Evolutionary conservation across 1,140 invertebrate genomes (phyloP).

Genomic region (Olivierus martensii): DNA sequence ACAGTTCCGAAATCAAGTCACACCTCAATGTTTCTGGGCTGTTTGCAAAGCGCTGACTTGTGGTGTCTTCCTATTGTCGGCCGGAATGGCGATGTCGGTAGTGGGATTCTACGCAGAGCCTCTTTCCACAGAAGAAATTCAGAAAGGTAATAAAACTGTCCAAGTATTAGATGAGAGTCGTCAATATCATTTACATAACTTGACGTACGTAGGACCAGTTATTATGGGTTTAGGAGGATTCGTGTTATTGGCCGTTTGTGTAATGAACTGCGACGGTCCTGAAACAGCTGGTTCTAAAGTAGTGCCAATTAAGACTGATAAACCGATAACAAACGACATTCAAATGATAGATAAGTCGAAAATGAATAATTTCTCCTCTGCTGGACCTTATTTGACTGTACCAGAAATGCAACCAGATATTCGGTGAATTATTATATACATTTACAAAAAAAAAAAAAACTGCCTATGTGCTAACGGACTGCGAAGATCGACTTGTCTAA

Average conservation of each 20-base stretch:
- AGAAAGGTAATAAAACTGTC: conserved; percentile 63
- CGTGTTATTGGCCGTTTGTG: conserved; percentile 80
- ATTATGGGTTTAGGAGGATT: conserved; percentile 88
- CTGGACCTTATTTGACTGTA: conserved; percentile 8
- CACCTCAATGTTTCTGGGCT: conserved; percentile 58
- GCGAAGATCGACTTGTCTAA: too few species aligned
- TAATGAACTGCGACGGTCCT: conserved; percentile 76
- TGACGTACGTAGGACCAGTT: conserved; percentile 80
- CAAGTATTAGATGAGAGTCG: conserved; percentile 28
- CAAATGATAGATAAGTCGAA: conserved; percentile 3
- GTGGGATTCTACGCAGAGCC: conserved; percentile 60
- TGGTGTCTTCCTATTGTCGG: conserved; percentile 63
- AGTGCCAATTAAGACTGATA: conserved; percentile 7
- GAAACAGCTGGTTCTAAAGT: conserved; percentile 15
- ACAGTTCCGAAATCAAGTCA: conserved; percentile 14
- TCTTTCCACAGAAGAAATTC: conserved; percentile 54
- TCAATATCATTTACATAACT: conserved; percentile 59
- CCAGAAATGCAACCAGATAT: not conserved
- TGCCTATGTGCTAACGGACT: too few species aligned
- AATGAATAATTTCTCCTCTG: not conserved
- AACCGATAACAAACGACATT: conserved; percentile 1
- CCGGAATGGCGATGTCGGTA: conserved; percentile 79
- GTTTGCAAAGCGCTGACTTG: conserved; percentile 72
- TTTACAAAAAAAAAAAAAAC: too few species aligned
- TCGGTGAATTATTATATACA: too few species aligned